Evolutionary conservation across 2,888 invertebrate species (phyloP), one percentile per base, ranked within the genome.

Genomic region (Amblyjoppa proteus): DNA sequence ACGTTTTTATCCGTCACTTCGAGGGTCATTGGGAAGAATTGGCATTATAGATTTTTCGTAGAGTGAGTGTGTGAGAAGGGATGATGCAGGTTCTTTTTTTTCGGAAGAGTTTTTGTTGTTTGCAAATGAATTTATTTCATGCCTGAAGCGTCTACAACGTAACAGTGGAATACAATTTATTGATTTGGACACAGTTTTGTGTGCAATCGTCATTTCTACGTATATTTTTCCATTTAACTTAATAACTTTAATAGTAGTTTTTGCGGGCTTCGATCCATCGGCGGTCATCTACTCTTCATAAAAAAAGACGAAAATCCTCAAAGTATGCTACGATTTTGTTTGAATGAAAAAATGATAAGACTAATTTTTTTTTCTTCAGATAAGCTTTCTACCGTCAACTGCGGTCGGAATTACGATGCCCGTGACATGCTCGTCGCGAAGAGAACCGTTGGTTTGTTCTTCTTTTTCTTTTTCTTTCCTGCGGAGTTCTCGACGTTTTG

Each of bases 401-500:
- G 49, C n/a, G 38, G n/a, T 74, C 13, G 20, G 34, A 68, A 87
- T 89, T 90, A 93, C 78, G 92, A 89, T 64, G 90, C 84, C 41
- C 91, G 90, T 86, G 93, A 92, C 94, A 95, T 94, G 87, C 94
- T 94, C 80, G 97, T 97, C 41, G 97, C 95, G 91, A 97, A 97
- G 5, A 98, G 95, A 73, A 97, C 94, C 92, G 97, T 97, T 87
- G 96, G 96, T 91, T 97, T 97, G 77, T 95, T 95, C 91, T 97
- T 97, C 92, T 97, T 97, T 91, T 96, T 97, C 93, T 97, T 97
- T 94, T 96, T 96, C 85, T 94, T 95, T 16, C 95, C 91, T 1
- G 93, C 91, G 13, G 74, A 64, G 56, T 58, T 68, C 28, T 70
- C 75, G n/a, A 76, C 85, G 51, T 77, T 70, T 51, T 64, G 78